Conservation (phyloP, 2,888 invertebrate species). For the Conistra vaccinii region DNA sequence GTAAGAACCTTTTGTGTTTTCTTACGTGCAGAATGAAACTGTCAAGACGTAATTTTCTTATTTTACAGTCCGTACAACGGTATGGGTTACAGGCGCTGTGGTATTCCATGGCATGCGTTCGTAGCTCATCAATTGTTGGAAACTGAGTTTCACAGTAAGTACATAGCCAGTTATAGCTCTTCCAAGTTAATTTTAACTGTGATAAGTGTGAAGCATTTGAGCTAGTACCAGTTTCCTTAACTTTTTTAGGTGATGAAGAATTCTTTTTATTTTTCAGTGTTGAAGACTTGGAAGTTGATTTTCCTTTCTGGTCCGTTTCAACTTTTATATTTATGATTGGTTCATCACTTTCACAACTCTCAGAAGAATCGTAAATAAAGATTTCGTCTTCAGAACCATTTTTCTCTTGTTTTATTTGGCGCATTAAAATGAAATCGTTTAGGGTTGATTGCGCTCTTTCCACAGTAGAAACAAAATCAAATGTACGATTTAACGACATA, state of each 20-base stretch:
- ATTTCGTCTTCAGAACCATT: conserved; percentile 59
- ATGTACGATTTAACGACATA: conserved; percentile 74
- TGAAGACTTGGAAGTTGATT: background rate
- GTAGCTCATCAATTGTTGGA: conserved; percentile 80
- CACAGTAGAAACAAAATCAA: conserved; percentile 75
- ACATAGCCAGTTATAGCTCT: conserved; percentile 81
- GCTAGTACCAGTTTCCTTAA: conserved; percentile 35
- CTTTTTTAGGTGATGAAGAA: background rate
- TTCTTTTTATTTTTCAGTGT: conserved; percentile 3
- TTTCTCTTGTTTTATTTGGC: conserved; percentile 73
- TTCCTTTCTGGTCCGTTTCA: conserved; percentile 24
- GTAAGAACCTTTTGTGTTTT: conserved; percentile 91
- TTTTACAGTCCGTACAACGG: conserved; percentile 91
- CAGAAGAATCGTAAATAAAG: conserved; percentile 35
- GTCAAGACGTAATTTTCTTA: conserved; percentile 75
- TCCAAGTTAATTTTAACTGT: conserved; percentile 79
- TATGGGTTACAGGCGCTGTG: conserved; percentile 92
- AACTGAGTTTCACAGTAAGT: conserved; percentile 80
- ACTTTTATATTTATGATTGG: conserved; percentile 27
- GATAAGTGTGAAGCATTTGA: conserved; percentile 72
- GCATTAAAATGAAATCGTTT: conserved; percentile 64
- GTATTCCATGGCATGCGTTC: conserved; percentile 90
- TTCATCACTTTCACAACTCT: conserved; percentile 24
- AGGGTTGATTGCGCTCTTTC: conserved; percentile 77
- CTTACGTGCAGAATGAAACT: conserved; percentile 88